Conservation (phyloP, 2,113 vertebrate genomes). For the crab-eating macaque (Macaca fascicularis) region T2T-MFA8v1.1 NC_088377.1:80575001-80575500, state of each 20-base stretch:
- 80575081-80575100: neutral
- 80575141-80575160: neutral
- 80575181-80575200: neutral
- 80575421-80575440: too few relatives aligned
- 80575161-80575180: neutral
- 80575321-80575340: neutral
- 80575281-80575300: neutral
- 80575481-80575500: neutral
- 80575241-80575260: neutral
- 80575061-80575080: neutral
- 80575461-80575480: fast-evolving
- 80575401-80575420: neutral
- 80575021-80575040: neutral
- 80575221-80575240: neutral
- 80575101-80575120: neutral
- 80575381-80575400: neutral
- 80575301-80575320: neutral
- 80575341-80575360: neutral
- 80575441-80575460: neutral
- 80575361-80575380: neutral
- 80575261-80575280: neutral
- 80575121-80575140: neutral
- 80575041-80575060: neutral
- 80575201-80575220: neutral
- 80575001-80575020: too few relatives aligned